Conservation (phyloP, 2,888 invertebrate genomes). For the Aporophyla lueneburgensis region DNA sequence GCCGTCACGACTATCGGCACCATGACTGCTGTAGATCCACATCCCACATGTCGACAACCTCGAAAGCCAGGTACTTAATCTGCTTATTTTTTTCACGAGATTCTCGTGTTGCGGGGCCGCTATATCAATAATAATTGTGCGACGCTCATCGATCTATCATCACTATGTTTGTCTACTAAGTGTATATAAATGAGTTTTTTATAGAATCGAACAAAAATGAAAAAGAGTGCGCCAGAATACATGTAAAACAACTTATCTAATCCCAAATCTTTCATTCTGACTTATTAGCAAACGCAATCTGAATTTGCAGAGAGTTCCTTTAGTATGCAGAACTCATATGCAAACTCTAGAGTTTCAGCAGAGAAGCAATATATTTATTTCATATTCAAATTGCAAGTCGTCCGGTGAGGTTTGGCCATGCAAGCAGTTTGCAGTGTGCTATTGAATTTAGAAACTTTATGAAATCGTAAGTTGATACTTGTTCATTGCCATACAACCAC, state of each 20-base stretch:
- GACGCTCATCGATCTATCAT: no score
- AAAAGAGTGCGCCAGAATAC: not conserved
- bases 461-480: constrained; percentile 41
- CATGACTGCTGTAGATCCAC: no score
- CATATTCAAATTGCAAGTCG: constrained; percentile 49
- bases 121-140: no score
- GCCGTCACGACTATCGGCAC: no score
- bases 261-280: not conserved
- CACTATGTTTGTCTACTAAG: no score
- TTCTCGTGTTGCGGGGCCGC: no score
- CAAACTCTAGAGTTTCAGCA: constrained; percentile 21
- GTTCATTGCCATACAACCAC: not conserved
- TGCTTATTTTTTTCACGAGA: no score
- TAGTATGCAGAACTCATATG: not conserved
- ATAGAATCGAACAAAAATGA: no score
- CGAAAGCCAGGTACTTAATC: no score
- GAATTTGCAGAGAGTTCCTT: not conserved
- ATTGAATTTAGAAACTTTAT: constrained; percentile 54
- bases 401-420: constrained; percentile 25
- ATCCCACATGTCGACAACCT: no score
- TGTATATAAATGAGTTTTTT: not conserved
- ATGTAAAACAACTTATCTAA: no score
- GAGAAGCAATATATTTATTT: constrained; percentile 32
- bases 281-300: not conserved
- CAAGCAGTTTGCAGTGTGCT: constrained; percentile 36